A percentile compares a stretch with the other conserved stretches of the same genome.
These are phyloP conservation scores for Alviniconcha marisindica DNA, from an alignment of 1,140 invertebrate species.

Conservation along the genomic window DNA sequence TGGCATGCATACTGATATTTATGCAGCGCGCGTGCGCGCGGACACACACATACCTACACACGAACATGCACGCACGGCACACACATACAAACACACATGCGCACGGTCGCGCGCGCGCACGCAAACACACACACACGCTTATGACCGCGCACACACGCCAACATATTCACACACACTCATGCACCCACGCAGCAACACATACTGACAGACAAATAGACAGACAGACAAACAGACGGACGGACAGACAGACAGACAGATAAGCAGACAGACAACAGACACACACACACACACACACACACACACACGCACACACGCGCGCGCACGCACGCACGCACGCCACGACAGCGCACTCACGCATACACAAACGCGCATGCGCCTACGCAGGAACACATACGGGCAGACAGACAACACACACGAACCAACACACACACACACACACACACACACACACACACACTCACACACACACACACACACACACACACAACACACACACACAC, in stretches of 20 bases:
- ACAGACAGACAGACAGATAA: not conserved
- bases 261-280: not conserved
- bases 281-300: constrained; percentile 7
- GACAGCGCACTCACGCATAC: constrained; percentile 14
- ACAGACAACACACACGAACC: not conserved
- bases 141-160: too few relatives aligned
- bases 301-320: not conserved
- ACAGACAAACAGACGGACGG: not conserved
- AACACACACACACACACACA: not conserved
- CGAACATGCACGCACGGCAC: not conserved
- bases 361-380: not conserved
- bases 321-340: not conserved
- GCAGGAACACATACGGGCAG: not conserved
- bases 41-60: not conserved
- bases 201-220: not conserved
- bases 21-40: not conserved
- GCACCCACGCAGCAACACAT: not conserved
- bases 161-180: too few relatives aligned
- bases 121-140: not conserved
- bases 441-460: not conserved
- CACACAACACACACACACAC: not conserved
- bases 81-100: not conserved
- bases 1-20: not conserved
- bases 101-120: not conserved
- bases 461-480: not conserved